phyloP scores from a whole-genome alignment of 2,888 invertebrate genomes.

The Phragmatobia fuliginosa region DNA sequence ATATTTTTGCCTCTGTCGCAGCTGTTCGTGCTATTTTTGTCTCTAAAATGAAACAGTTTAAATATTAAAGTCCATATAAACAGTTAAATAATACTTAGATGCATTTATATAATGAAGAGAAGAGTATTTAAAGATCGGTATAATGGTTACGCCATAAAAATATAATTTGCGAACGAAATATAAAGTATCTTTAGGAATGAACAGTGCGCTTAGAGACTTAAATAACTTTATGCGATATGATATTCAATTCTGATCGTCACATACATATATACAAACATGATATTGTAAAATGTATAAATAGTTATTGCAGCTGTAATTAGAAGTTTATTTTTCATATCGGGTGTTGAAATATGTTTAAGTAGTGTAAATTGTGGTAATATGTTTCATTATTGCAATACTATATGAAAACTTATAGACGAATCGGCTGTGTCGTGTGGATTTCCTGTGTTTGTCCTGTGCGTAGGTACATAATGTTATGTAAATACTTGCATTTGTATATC shows the following conservation, averaged over 20 bases:
- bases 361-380: slow-evolving; percentile 82
- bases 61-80: slow-evolving; percentile 72
- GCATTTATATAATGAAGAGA: slow-evolving; percentile 65
- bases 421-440: slow-evolving; percentile 85
- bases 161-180: slow-evolving; percentile 74
- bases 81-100: slow-evolving; percentile 72
- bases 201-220: slow-evolving; percentile 82
- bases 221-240: slow-evolving; percentile 67
- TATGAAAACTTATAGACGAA: slow-evolving; percentile 77
- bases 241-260: slow-evolving; percentile 58
- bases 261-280: slow-evolving; percentile 72
- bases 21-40: slow-evolving; percentile 79
- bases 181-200: slow-evolving; percentile 64
- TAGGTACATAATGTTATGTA: slow-evolving; percentile 76
- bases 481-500: slow-evolving; percentile 61
- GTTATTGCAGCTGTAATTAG: slow-evolving; percentile 87
- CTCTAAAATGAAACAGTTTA: slow-evolving; percentile 72
- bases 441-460: slow-evolving; percentile 77
- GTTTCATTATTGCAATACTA: slow-evolving; percentile 82
- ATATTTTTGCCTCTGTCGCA: slow-evolving; percentile 49
- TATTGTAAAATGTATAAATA: slow-evolving; percentile 86
- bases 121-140: slow-evolving; percentile 63
- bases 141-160: slow-evolving; percentile 63
- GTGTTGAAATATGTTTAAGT: slow-evolving; percentile 85
- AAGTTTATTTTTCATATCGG: slow-evolving; percentile 87